Evolutionary conservation across 2,888 invertebrate genomes (phyloP).

Genomic region (Andrena fulva): DNA sequence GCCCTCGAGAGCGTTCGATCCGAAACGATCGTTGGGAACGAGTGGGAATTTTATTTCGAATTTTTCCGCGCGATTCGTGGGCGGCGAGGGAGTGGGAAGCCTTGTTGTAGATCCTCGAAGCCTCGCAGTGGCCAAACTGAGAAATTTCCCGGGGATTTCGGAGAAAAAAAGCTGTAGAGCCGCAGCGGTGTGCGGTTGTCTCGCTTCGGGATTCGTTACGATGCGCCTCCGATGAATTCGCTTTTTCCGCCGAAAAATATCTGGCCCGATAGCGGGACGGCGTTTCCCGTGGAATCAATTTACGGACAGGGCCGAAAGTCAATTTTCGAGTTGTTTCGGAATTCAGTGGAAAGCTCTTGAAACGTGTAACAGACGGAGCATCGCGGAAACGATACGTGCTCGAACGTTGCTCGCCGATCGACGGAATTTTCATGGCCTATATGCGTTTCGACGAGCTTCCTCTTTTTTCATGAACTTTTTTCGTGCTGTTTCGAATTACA

Average conservation of each 20-base stretch:
- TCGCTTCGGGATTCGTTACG: conserved; percentile 47
- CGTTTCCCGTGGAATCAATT: conserved; percentile 43
- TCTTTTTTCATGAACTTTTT: neutral
- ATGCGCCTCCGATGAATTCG: conserved; percentile 47
- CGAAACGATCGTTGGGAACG: neutral
- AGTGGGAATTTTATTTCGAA: conserved; percentile 18
- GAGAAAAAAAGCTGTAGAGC: no score
- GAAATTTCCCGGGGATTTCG: conserved; percentile 22
- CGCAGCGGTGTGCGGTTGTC: conserved; percentile 32
- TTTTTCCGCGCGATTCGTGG: conserved; percentile 23
- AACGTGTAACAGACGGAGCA: conserved; percentile 39
- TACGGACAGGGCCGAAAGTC: conserved; percentile 44
- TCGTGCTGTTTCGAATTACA: neutral
- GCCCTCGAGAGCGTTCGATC: conserved; percentile 17
- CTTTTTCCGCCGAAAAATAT: conserved; percentile 36
- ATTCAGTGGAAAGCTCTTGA: conserved; percentile 48
- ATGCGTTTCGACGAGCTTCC: no score
- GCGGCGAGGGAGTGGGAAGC: neutral
- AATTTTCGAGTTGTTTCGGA: conserved; percentile 55
- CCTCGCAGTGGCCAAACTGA: conserved; percentile 33
- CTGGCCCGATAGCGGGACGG: conserved; percentile 26
- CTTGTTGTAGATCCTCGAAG: conserved; percentile 22
- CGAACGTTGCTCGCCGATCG: neutral
- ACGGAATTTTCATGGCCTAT: neutral
- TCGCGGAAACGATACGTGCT: conserved; percentile 32